Evolutionary conservation across 2,113 vertebrate genomes (phyloP).

Genomic region (Chunga burmeisteri): DNA sequence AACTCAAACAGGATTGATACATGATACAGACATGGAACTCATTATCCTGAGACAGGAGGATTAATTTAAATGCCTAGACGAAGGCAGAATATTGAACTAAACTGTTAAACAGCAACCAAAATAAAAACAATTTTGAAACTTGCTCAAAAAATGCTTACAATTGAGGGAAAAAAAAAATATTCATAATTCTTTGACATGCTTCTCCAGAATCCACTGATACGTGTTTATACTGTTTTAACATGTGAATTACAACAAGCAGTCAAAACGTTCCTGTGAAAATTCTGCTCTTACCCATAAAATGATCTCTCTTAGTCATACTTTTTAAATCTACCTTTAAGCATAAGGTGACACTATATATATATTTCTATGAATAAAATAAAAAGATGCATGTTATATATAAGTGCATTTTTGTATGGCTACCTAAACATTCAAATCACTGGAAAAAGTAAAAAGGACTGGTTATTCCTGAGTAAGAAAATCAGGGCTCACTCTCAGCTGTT

Average conservation of each 20-base stretch:
- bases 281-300: neutral
- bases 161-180: neutral
- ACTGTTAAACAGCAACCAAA: neutral
- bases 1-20: neutral
- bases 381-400: neutral
- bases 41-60: neutral
- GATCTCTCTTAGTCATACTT: neutral
- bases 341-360: neutral
- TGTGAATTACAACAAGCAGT: neutral
- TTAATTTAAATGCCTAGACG: neutral
- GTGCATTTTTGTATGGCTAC: neutral
- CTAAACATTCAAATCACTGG: neutral
- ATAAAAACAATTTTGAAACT: neutral
- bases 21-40: neutral
- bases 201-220: neutral
- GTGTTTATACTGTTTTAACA: neutral
- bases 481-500: constrained; percentile 80
- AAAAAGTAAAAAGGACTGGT: neutral
- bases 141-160: neutral
- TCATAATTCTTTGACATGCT: neutral
- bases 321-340: neutral
- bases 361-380: neutral
- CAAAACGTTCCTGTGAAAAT: neutral
- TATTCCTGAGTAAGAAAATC: neutral
- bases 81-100: neutral